Base-by-base conservation (phyloP, 2,113 vertebrate species). In the Eira barbara region DNA sequence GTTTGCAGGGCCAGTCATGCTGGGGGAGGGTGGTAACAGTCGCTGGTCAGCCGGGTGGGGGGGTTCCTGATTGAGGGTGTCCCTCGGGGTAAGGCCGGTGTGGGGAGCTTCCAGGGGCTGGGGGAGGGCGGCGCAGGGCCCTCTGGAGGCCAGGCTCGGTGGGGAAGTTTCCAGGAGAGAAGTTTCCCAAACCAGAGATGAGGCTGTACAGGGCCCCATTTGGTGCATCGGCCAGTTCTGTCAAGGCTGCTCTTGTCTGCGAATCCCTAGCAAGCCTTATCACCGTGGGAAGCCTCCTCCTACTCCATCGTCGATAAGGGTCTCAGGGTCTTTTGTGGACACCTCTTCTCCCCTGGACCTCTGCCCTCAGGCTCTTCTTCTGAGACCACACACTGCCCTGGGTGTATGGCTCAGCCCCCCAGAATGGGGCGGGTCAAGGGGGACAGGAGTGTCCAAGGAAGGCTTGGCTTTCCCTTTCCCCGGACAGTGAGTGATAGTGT, bases 1-100 rank as follows among this genome's bases (percentile, higher is more conserved):
- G 0, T 45, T 17, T 2, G 3, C 78, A 57, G 73, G 47, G 23
- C 36, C 3, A 15, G 47, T 42, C 2, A 18, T 15, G 7, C 0
- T 0, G 12, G 27, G 31, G 12, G 7, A 20, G 31, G 36, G 17
- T 45, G 49, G 25, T 45, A 36, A 49, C 12, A 11, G 87, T 55
- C 42, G 52, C 20, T 47, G 47, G 47, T 47, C 52, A 23, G 23
- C 17, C 4, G 11, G 7, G 23, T 1, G 23, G 18, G 29, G 52
- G 83, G 65, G 18, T 12, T 78, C 73, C 34, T 67, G 82, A 47
- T 2, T 7, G 61, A 73, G 52, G 74, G 34, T 67, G 31, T 42
- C 42, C 61, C 27, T 4, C 3, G n/a, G 45, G 49, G n/a, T 59
- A 12, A 94, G 89, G 39, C 52, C n/a, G 13, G 20, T 4, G 42